Evolutionary conservation across 2,113 vertebrate species (phyloP).

Genomic region (Muntiacus muntjak): DNA sequence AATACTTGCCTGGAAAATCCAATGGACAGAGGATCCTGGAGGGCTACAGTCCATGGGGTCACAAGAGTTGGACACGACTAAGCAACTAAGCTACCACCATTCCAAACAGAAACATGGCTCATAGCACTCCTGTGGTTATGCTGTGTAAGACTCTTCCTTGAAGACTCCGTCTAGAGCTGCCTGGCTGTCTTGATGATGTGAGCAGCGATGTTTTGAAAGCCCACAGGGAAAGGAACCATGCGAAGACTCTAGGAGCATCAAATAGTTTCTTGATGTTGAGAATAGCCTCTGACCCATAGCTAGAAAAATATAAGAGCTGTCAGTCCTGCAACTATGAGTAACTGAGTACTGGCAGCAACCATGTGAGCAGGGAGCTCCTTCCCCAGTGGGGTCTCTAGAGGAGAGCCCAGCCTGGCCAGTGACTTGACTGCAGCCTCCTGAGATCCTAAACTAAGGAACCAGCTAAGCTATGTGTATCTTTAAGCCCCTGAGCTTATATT

Average conservation of each 20-base stretch:
- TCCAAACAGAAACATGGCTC: neutral
- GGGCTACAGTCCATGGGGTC: neutral
- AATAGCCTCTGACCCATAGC: neutral
- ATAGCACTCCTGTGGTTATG: too few species aligned
- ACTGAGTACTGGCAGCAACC: fast-evolving
- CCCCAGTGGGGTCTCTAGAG: too few species aligned
- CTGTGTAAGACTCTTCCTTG: neutral
- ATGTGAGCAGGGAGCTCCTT: neutral
- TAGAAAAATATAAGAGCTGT: neutral
- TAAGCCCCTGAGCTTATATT: neutral
- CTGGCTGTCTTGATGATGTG: neutral
- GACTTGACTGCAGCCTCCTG: neutral
- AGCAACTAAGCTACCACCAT: neutral
- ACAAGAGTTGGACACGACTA: neutral
- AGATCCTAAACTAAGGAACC: neutral
- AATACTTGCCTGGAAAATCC: neutral
- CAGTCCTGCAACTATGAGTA: neutral
- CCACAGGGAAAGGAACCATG: neutral
- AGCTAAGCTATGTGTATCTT: neutral
- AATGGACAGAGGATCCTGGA: neutral
- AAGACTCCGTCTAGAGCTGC: neutral
- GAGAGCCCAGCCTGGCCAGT: neutral
- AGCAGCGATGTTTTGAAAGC: neutral
- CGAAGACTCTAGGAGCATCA: neutral
- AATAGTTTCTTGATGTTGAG: neutral